Percentiles rank a stretch among this genome's conserved stretches.
phyloP scores from a whole-genome alignment of 2,797 vertebrate species.

The Hydrophis major region DNA sequence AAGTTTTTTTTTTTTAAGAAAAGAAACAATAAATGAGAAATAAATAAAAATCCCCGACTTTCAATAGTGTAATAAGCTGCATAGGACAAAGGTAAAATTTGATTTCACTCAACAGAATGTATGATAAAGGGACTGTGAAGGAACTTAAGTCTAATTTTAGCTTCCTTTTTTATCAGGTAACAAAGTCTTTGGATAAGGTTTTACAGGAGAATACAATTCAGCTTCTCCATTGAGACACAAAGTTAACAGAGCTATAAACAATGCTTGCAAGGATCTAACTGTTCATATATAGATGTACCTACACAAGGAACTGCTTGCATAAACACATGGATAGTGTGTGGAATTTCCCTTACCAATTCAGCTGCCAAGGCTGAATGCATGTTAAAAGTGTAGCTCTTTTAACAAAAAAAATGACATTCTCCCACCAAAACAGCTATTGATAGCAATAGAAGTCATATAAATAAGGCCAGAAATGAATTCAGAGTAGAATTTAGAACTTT shows the following conservation, averaged over 20 bases:
- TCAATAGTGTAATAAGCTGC: not conserved
- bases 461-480: not conserved
- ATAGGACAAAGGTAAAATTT: not conserved
- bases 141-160: not conserved
- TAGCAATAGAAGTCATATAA: not conserved
- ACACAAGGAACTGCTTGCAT: not conserved
- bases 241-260: not conserved
- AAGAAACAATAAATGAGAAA: not conserved
- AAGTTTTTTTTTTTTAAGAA: not conserved
- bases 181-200: not conserved
- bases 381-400: not conserved
- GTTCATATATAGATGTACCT: not conserved
- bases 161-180: not conserved
- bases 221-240: not conserved
- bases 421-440: not conserved
- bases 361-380: not conserved
- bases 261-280: not conserved
- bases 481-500: not conserved
- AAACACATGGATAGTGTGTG: not conserved
- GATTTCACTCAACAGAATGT: not conserved
- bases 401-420: not conserved
- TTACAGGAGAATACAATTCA: not conserved
- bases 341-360: not conserved
- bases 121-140: not conserved
- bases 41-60: not conserved